Base-by-base conservation (phyloP, 2,888 invertebrate genomes). In the Cheilosia scutellata region DNA sequence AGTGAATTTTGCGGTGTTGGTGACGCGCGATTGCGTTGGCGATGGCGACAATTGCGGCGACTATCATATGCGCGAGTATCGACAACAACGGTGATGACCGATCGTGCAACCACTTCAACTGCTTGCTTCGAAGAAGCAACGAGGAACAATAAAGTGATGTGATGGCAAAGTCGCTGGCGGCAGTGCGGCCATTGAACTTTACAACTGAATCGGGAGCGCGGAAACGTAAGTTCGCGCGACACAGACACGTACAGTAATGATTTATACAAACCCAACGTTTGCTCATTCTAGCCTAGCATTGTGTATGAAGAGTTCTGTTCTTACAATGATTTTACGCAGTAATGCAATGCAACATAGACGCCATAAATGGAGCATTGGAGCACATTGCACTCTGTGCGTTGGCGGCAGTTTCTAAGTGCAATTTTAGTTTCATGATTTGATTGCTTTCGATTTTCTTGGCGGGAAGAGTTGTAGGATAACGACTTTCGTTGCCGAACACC, bases 141-240 rank as follows among this genome's bases (percentile, higher is more conserved):
- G 60, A 62, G 33, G 53, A 27, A 66, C 27, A 66, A 51, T 51
- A 51, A 63, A 16, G 16, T 6, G 2, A 2, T 47, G 51, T 47
- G 47, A 9, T 27, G 31, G 37, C 37, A 40, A 20, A 37, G 63
- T 29, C 44, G 11, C 27, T 51, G 68, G 65, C 27, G 65, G 71
- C 47, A 53, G 58, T 60, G 55, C 51, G 77, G 65, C 37, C 82
- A 57, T 55, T 82, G 72, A 82, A 72, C 77, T 77, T 82, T 55
- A 60, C 66, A 11, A 82, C 51, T 77, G 75, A 62, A 55, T 47
- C 37, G 40, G 47, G 53, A 66, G 31, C 47, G 51, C 63, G 58
- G 33, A 55, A 65, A 60, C 72, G 53, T 60, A 44, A 60, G 65
- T 51, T 37, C 37, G 27, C 37, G 40, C 51, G 42, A 74, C 33